Conservation (phyloP, 1,140 invertebrate genomes). For the Temnothorax nylanderi region DNA sequence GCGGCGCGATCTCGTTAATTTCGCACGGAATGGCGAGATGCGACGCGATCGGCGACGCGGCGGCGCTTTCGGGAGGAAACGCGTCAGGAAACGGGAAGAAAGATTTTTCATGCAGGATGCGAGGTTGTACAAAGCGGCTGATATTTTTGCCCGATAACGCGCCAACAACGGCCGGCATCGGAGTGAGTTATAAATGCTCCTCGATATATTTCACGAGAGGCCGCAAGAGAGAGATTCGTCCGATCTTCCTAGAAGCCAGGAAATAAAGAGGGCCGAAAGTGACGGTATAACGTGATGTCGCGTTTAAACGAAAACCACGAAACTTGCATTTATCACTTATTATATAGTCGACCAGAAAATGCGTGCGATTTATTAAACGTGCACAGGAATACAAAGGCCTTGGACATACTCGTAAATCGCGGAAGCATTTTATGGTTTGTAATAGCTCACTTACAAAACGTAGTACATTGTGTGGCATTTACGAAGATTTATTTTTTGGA, state of each 20-base stretch:
- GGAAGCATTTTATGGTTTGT: slow-evolving; percentile 9
- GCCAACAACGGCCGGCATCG: slow-evolving; percentile 35
- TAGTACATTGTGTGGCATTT: neutral
- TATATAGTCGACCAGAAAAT: slow-evolving; percentile 29
- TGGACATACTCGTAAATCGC: slow-evolving; percentile 25
- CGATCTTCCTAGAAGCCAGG: slow-evolving; percentile 40
- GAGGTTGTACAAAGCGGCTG: slow-evolving; percentile 29
- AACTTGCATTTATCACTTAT: slow-evolving; percentile 58
- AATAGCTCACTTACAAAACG: neutral
- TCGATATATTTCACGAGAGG: slow-evolving; percentile 43
- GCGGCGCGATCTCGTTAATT: slow-evolving; percentile 51
- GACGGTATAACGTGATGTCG: slow-evolving; percentile 1
- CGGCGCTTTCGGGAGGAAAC: slow-evolving; percentile 52
- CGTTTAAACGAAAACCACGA: slow-evolving; percentile 49
- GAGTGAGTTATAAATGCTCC: slow-evolving; percentile 39
- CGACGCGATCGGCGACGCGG: slow-evolving; percentile 16
- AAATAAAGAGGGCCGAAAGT: slow-evolving; percentile 30
- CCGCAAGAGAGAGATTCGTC: neutral
- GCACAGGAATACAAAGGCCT: neutral
- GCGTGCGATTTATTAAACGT: slow-evolving; percentile 44
- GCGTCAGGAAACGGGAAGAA: slow-evolving; percentile 58
- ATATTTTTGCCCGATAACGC: slow-evolving; percentile 61
- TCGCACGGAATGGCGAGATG: slow-evolving; percentile 21
- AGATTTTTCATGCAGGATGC: slow-evolving; percentile 64
- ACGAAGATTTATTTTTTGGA: neutral